A percentile compares a stretch with the other conserved stretches of the same genome.
These are phyloP conservation scores for Psittacula derbiana DNA, from an alignment of 2,797 vertebrate species.

Conservation along the genomic window DNA sequence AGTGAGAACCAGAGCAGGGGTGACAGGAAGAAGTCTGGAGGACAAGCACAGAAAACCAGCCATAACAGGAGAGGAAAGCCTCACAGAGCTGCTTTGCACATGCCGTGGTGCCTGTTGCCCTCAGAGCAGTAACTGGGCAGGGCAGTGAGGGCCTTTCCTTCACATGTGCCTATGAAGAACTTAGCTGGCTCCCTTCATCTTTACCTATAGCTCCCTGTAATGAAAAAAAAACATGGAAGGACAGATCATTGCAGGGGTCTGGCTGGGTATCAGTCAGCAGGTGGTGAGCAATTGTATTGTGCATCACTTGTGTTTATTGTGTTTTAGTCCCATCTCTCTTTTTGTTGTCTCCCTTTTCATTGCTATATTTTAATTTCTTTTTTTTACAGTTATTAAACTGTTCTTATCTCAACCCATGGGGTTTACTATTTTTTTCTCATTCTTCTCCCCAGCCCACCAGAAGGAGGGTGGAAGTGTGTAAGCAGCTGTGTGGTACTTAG, in stretches of 20 bases:
- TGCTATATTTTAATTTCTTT: neutral
- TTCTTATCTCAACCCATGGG: neutral
- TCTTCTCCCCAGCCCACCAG: neutral
- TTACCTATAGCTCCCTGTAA: neutral
- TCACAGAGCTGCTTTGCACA: neutral
- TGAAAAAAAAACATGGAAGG: neutral
- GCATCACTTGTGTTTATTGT: neutral
- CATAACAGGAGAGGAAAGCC: neutral
- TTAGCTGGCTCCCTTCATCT: neutral
- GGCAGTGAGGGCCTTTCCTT: neutral
- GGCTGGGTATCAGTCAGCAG: neutral
- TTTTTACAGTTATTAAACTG: neutral
- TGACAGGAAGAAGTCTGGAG: constrained; percentile 6
- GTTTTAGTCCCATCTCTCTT: neutral
- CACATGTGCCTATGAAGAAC: neutral
- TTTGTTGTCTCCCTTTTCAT: neutral
- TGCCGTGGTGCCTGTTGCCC: rapidly evolving
- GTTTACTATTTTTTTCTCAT: neutral
- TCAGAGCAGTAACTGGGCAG: neutral
- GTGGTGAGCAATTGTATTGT: neutral
- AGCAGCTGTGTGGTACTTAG: neutral
- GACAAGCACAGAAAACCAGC: neutral
- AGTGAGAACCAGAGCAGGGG: constrained; percentile 19
- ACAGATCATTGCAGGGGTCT: neutral
- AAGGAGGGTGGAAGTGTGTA: neutral